Percentiles rank a stretch among this genome's conserved stretches.
Conservation (phyloP, 2,888 invertebrate species). For the Rhorus exstirpatorius region DNA sequence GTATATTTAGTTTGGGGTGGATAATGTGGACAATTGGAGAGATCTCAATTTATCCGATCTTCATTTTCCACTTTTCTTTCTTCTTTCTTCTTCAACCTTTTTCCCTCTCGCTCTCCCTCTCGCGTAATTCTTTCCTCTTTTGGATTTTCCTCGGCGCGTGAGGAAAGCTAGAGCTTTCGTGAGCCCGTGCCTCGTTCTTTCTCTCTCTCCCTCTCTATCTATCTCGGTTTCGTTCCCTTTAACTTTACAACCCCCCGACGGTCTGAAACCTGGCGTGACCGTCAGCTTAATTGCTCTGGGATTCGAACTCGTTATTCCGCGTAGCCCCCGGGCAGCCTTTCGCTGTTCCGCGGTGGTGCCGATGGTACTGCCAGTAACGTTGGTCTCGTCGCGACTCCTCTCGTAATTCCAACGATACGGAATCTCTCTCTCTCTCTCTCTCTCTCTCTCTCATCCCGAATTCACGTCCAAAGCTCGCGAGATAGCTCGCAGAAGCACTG, state of each 20-base stretch:
- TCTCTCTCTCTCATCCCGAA: constrained; percentile 59
- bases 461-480: constrained; percentile 66
- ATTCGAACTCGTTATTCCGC: constrained; percentile 81
- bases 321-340: constrained; percentile 76
- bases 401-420: constrained; percentile 73
- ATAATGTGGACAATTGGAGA: constrained; percentile 35
- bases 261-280: constrained; percentile 75
- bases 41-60: constrained; percentile 44
- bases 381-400: constrained; percentile 61
- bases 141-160: constrained; percentile 47
- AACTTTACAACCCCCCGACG: constrained; percentile 38
- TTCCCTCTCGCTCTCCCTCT: constrained; percentile 5
- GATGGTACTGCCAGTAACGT: constrained; percentile 23
- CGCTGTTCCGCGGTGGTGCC: constrained; percentile 38
- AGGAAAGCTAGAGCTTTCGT: constrained; percentile 34
- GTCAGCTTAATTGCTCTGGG: constrained; percentile 83
- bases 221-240: constrained; percentile 36
- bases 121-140: constrained; percentile 32
- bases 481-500: constrained; percentile 54
- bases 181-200: constrained; percentile 6
- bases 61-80: constrained; percentile 2
- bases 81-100: constrained; percentile 30
- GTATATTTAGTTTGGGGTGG: constrained; percentile 1
- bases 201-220: neutral
- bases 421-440: constrained; percentile 62